Percentiles rank a stretch among this genome's conserved stretches.
These are phyloP conservation scores for Drosophila prosaltans DNA, from an alignment of 1,140 invertebrate genomes.

Conservation along the genomic window DNA sequence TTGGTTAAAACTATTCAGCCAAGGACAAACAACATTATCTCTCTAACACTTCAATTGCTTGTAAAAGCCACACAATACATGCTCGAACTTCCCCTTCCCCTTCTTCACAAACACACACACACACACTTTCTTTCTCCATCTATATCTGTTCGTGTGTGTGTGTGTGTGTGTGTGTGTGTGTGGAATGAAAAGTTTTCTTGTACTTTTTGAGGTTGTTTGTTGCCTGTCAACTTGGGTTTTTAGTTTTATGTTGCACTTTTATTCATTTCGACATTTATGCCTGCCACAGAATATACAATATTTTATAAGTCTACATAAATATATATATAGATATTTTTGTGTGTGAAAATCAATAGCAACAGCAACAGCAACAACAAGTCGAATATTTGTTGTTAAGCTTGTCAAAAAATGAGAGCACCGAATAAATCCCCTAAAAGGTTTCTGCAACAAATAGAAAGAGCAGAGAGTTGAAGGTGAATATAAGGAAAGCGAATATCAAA, in stretches of 20 bases:
- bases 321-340: not conserved
- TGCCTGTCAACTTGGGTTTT: slow-evolving; percentile 64
- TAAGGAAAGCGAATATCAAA: not conserved
- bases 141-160: not conserved
- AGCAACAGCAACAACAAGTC: slow-evolving; percentile 31
- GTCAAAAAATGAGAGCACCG: slow-evolving; percentile 51
- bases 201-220: slow-evolving; percentile 51
- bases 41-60: slow-evolving; percentile 72
- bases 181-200: slow-evolving; percentile 50
- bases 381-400: slow-evolving; percentile 45
- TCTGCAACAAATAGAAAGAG: slow-evolving; percentile 6
- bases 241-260: slow-evolving; percentile 70
- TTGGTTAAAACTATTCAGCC: slow-evolving; percentile 46
- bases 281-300: slow-evolving; percentile 35
- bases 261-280: slow-evolving; percentile 72
- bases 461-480: not conserved
- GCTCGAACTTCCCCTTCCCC: slow-evolving; percentile 7
- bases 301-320: slow-evolving; percentile 13
- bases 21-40: slow-evolving; percentile 73
- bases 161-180: slow-evolving; percentile 12
- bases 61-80: slow-evolving; percentile 72
- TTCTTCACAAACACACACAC: slow-evolving; percentile 21
- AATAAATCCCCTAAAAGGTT: slow-evolving; percentile 62
- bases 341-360: slow-evolving; percentile 64
- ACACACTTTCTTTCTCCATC: slow-evolving; percentile 28